A percentile compares a stretch with the other conserved stretches of the same genome.
Conservation (phyloP, 2,888 invertebrate genomes). For the Aricia artaxerxes region DNA sequence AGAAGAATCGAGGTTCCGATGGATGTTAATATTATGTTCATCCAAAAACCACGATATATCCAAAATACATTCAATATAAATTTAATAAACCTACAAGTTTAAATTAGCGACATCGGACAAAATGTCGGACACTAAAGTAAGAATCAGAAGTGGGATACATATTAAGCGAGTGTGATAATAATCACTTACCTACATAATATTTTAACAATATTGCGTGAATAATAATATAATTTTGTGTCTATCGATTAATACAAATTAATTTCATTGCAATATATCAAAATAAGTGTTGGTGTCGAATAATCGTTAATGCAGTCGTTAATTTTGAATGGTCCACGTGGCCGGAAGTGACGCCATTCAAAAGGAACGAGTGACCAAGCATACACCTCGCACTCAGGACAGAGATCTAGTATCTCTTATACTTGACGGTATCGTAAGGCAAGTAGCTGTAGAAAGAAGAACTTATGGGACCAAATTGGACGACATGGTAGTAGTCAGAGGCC, state of each 20-base stretch:
- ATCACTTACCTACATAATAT: background rate
- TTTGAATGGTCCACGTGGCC: slow-evolving; percentile 68
- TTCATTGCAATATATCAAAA: background rate
- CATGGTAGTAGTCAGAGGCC: slow-evolving; percentile 86
- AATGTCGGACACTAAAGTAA: background rate
- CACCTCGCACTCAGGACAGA: slow-evolving; percentile 53
- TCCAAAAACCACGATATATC: background rate
- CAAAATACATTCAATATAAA: slow-evolving; percentile 20
- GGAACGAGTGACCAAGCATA: slow-evolving; percentile 38
- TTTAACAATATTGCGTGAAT: background rate
- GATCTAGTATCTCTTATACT: slow-evolving; percentile 64
- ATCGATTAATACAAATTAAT: background rate
- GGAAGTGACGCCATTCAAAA: slow-evolving; percentile 50
- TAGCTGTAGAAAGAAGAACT: slow-evolving; percentile 88
- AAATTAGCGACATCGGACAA: background rate
- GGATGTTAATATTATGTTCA: background rate
- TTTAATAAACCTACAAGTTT: background rate
- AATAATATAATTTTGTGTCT: background rate
- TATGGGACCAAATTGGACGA: slow-evolving; percentile 84
- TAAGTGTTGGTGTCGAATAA: slow-evolving; percentile 23
- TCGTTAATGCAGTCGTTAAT: slow-evolving; percentile 48
- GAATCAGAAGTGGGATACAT: background rate
- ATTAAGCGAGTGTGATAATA: background rate
- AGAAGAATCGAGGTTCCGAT: background rate
- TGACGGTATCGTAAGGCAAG: slow-evolving; percentile 80